Percentiles rank a stretch among this genome's conserved stretches.
These are phyloP conservation scores for Pammene fasciana DNA, from an alignment of 2,888 invertebrate genomes.

Conservation along the genomic window DNA sequence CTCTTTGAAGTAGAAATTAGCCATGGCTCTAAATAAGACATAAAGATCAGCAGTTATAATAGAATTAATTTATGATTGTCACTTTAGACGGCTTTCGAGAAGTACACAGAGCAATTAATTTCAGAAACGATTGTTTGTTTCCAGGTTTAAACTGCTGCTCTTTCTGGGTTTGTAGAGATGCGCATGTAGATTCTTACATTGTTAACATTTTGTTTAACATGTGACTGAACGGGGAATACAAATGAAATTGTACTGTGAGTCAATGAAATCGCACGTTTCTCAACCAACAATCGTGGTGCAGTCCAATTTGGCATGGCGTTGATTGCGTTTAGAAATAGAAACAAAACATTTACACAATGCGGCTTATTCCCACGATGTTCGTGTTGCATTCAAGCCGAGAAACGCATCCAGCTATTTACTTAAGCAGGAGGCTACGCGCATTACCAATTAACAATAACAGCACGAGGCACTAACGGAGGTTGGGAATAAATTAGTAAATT, in stretches of 20 bases:
- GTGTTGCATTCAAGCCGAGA: slow-evolving; percentile 34
- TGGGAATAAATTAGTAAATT: slow-evolving; percentile 23
- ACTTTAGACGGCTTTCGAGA: slow-evolving; percentile 8
- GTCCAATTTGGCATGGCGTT: slow-evolving; percentile 37
- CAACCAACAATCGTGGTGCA: slow-evolving; percentile 19
- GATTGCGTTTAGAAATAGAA: slow-evolving; percentile 40
- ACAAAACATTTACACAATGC: slow-evolving; percentile 36
- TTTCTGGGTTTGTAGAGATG: background rate
- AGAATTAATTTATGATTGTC: slow-evolving; percentile 39
- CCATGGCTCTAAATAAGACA: slow-evolving; percentile 50
- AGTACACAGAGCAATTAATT: slow-evolving; percentile 30
- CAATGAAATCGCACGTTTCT: slow-evolving; percentile 30
- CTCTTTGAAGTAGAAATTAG: slow-evolving; percentile 53
- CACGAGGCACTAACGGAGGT: slow-evolving; percentile 33
- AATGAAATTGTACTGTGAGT: slow-evolving; percentile 19
- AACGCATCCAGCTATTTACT: slow-evolving; percentile 31
- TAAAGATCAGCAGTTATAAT: slow-evolving; percentile 43
- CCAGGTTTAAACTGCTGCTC: background rate
- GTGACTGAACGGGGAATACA: slow-evolving; percentile 3
- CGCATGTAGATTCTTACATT: background rate
- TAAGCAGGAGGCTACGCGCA: slow-evolving; percentile 26
- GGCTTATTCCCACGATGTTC: slow-evolving; percentile 38
- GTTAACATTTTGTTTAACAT: too few species aligned
- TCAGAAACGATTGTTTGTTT: slow-evolving; percentile 18
- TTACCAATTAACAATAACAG: slow-evolving; percentile 39